These are phyloP conservation scores for Rynchops niger DNA, from an alignment of 2,113 vertebrate species.

Conservation along the genomic window DNA sequence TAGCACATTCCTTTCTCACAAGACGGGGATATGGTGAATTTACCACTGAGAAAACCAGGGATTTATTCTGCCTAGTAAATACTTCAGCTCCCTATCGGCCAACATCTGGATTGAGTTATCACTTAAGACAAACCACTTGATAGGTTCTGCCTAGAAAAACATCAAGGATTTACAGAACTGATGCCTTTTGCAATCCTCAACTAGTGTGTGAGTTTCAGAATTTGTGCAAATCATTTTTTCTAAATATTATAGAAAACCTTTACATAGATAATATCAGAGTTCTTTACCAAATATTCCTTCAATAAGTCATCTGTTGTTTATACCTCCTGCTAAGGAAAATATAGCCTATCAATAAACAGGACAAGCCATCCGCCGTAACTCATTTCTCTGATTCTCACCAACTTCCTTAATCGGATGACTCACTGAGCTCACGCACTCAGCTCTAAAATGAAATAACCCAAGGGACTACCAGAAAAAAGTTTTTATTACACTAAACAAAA, in stretches of 20 bases:
- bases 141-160: neutral
- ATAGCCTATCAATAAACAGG: neutral
- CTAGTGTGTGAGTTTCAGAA: neutral
- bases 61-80: neutral
- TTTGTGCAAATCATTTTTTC: neutral
- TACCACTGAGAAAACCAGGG: neutral
- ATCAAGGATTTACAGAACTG: neutral
- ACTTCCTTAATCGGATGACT: neutral
- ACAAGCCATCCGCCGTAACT: neutral
- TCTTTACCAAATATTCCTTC: neutral
- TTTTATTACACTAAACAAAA: neutral
- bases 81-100: neutral
- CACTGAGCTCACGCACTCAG: neutral
- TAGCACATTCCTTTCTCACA: neutral
- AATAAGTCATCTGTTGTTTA: neutral
- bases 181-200: neutral
- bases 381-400: neutral
- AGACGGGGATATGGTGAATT: neutral
- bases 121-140: neutral
- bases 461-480: neutral
- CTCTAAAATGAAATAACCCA: neutral
- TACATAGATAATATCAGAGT: fast-evolving
- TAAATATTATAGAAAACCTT: neutral
- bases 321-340: neutral
- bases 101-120: neutral